These are phyloP conservation scores for Eumaeus atala DNA, from an alignment of 1,140 invertebrate species.

Conservation along the genomic window DNA sequence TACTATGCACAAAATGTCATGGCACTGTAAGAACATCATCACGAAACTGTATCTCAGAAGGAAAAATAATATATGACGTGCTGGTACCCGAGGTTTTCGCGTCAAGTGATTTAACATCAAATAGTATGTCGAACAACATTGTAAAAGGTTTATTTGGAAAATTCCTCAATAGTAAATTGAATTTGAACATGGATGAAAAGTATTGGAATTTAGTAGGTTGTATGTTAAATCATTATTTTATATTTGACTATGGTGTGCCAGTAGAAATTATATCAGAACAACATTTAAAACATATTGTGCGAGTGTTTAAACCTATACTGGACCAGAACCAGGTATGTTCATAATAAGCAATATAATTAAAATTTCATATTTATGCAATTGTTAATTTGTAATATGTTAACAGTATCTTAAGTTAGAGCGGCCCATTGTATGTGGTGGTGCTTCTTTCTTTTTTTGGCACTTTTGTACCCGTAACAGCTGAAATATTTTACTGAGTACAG, in stretches of 20 bases:
- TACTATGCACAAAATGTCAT: constrained; percentile 52
- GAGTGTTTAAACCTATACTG: constrained; percentile 44
- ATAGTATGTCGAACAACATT: constrained; percentile 17
- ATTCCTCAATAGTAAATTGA: constrained; percentile 55
- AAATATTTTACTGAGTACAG: too few species aligned
- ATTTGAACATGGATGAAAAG: constrained; percentile 37
- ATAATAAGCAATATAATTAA: neutral
- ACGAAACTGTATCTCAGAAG: neutral
- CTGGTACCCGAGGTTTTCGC: neutral
- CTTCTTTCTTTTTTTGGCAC: too few species aligned
- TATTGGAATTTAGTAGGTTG: constrained; percentile 47
- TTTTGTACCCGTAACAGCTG: too few species aligned
- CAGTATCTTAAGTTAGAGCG: too few species aligned
- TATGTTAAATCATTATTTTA: constrained; percentile 56
- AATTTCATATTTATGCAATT: too few species aligned
- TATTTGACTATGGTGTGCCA: constrained; percentile 46
- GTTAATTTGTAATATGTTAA: too few species aligned
- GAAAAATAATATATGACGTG: neutral
- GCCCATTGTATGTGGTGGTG: too few species aligned
- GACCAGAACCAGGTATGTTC: constrained; percentile 42
- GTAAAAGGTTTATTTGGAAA: constrained; percentile 51
- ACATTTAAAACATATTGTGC: constrained; percentile 39
- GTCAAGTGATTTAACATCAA: too few species aligned
- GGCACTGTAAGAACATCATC: constrained; percentile 6
- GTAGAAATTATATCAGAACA: constrained; percentile 42